Percentiles rank a stretch among this genome's conserved stretches.
Conservation (phyloP, 2,113 vertebrate species). For the Zosterops lateralis region DNA sequence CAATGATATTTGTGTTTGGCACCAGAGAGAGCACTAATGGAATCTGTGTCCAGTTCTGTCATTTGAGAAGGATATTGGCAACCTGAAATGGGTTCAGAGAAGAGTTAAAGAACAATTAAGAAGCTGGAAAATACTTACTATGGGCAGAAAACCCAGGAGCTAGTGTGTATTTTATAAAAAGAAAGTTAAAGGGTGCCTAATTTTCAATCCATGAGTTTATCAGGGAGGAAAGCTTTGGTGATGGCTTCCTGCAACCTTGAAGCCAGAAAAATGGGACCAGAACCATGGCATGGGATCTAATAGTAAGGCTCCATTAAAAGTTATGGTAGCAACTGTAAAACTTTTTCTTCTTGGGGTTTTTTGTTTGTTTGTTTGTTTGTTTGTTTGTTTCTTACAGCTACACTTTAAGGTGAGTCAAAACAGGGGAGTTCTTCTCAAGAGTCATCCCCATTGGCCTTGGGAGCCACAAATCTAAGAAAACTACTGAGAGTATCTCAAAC, state of each 20-base stretch:
- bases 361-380: too few species aligned
- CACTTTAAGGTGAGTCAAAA: not conserved
- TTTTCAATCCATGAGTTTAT: not conserved
- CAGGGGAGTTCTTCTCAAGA: not conserved
- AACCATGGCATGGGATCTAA: not conserved
- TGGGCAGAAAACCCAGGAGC: not conserved
- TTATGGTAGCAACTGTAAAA: not conserved
- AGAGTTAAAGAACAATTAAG: not conserved
- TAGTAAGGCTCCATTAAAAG: not conserved
- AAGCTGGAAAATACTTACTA: not conserved
- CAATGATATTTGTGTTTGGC: not conserved
- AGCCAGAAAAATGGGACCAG: not conserved
- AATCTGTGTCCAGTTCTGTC: not conserved
- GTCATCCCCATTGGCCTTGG: fast-evolving
- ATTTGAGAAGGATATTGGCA: not conserved
- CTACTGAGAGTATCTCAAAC: not conserved
- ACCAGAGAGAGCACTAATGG: not conserved
- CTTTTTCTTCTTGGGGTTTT: not conserved
- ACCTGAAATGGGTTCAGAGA: not conserved
- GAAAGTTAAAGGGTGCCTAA: not conserved
- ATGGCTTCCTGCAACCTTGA: not conserved
- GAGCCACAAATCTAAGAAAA: not conserved
- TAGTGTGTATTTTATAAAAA: not conserved
- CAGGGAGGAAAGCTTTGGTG: not conserved
- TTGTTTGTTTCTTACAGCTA: not conserved